A percentile compares a stretch with the other conserved stretches of the same genome.
phyloP scores from a whole-genome alignment of 2,797 vertebrate species.

The Pseudochirops corinnae region DNA sequence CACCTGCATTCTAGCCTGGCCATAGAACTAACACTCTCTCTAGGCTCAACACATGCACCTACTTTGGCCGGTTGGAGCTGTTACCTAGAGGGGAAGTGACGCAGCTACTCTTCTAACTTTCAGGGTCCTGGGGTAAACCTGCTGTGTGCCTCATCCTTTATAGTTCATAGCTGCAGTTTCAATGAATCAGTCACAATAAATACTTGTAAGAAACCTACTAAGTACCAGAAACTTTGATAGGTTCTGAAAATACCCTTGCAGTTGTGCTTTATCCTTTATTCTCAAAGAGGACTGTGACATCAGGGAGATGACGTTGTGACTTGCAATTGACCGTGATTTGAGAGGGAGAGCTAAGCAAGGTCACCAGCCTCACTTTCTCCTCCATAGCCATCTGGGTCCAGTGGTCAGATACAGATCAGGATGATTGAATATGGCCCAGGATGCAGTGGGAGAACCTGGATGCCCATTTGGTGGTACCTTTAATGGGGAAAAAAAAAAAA shows the following conservation, averaged over 20 bases:
- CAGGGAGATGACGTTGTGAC: no score
- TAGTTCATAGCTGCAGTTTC: background rate
- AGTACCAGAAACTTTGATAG: background rate
- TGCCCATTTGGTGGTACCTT: no score
- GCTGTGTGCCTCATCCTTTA: background rate
- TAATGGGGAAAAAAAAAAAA: no score
- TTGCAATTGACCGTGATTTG: no score
- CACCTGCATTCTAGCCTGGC: background rate
- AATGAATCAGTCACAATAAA: background rate
- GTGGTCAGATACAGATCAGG: no score
- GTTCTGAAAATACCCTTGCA: background rate
- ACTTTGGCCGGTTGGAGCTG: background rate
- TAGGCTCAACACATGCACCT: background rate
- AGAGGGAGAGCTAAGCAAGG: no score
- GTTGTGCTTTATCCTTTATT: no score
- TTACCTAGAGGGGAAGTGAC: background rate
- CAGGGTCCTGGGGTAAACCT: background rate
- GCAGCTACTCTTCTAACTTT: background rate
- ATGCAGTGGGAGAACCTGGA: no score
- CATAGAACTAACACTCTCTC: background rate
- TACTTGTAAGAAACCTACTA: background rate
- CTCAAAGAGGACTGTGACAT: no score
- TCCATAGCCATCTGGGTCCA: no score
- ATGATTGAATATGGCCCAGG: no score
- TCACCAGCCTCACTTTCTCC: no score